Percentiles rank a stretch among this genome's conserved stretches.
These are phyloP conservation scores for Embiotoca jacksoni DNA, from an alignment of 2,113 vertebrate species.

Conservation along the genomic window DNA sequence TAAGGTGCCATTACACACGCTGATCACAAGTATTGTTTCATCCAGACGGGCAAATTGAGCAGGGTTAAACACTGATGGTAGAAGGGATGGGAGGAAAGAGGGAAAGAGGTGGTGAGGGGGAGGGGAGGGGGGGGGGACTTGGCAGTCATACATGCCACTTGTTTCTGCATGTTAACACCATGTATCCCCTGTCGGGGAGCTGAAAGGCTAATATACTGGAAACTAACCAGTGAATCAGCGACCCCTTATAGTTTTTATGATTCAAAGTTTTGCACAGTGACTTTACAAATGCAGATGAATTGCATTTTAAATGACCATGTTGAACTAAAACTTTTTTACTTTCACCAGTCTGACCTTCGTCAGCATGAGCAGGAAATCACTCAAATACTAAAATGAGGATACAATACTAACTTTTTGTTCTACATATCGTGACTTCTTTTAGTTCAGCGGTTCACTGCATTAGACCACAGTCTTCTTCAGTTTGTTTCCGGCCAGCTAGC, in stretches of 20 bases:
- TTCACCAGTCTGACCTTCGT: too few relatives aligned
- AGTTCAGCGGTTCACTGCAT: too few relatives aligned
- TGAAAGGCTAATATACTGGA: constrained; percentile 41
- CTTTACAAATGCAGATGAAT: constrained; percentile 10
- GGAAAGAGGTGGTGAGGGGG: constrained; percentile 35
- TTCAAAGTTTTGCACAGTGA: neutral
- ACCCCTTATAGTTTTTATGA: neutral
- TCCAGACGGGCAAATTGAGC: constrained; percentile 85
- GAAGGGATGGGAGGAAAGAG: constrained; percentile 64
- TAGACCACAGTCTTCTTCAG: too few relatives aligned
- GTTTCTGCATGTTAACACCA: constrained; percentile 76
- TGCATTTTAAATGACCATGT: neutral
- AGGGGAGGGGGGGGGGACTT: constrained; percentile 43
- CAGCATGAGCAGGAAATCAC: too few relatives aligned
- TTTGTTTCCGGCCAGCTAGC: too few relatives aligned
- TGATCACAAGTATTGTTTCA: constrained; percentile 88
- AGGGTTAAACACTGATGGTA: constrained; percentile 84
- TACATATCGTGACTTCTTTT: too few relatives aligned
- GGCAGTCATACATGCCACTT: constrained; percentile 77
- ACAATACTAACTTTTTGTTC: too few relatives aligned
- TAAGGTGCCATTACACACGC: constrained; percentile 85
- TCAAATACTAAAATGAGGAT: too few relatives aligned
- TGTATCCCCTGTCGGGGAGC: constrained; percentile 65
- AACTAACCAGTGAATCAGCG: constrained; percentile 39
- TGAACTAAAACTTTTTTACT: too few relatives aligned